Evolutionary conservation across 2,888 invertebrate genomes (phyloP), one percentile per base, ranked within the genome.

Genomic region (Heliconius charithonia): DNA sequence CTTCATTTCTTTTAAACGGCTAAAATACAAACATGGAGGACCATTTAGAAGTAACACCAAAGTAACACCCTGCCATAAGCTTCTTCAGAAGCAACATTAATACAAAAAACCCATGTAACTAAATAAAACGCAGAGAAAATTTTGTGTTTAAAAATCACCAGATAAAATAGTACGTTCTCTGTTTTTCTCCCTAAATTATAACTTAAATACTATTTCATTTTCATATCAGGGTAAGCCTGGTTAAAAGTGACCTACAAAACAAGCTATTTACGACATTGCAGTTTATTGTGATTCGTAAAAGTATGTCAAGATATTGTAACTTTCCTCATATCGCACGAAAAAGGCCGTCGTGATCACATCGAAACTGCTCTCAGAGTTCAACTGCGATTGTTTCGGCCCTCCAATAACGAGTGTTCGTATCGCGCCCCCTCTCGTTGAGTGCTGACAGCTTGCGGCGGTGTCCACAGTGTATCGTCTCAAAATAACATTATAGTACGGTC

Each of bases 251-350:
- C 72, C 72, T 37, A 32, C n/a, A 25, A 25, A 72, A 10, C 45
- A 45, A 10, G 59, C 59, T 72, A 32, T 72, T 72, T 37, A 25
- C 37, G 59, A 37, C n/a, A 32, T 59, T 25, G 29, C 32, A 32
- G 72, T 32, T 72, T 65, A 65, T 74, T 74, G 41, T 41, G 45
- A 74, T 65, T 63, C 37, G 63, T 27, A 45, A 41, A 74, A 74
- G 25, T 27, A 22, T 74, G 74, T 74, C 74, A 74, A 74, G 74
- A 27, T 27, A 74, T 45, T 45, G 65, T 37, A 74, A 74, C 74
- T 74, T 74, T 74, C 45, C 74, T 74, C 74, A 74, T 74, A 74
- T 65, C 41, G 65, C 22, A 74, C 63, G 74, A 65, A 74, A 74
- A 45, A 74, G 45, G 63, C 27, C 63, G 62, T 7, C 56, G 71